Percentiles rank a stretch among this genome's conserved stretches.
Evolutionary conservation across 2,113 vertebrate species (phyloP).

Genomic region (Polypterus senegalus): DNA sequence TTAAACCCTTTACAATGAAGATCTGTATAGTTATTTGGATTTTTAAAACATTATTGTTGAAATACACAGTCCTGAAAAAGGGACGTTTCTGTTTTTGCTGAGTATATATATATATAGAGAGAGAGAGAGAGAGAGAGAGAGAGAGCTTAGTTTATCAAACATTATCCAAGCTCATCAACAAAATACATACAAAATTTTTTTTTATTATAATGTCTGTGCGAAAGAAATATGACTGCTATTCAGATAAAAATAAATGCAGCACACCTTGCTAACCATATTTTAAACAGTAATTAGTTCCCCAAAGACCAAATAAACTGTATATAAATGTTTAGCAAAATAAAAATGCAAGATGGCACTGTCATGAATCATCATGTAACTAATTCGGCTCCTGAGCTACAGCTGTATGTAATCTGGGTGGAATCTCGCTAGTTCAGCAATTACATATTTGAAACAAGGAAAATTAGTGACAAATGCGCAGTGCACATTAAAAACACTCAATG

Average conservation of each 20-base stretch:
- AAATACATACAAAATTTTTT: too few species aligned
- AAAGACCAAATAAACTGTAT: slow-evolving; percentile 25
- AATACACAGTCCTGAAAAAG: too few species aligned
- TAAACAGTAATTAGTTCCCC: slow-evolving; percentile 40
- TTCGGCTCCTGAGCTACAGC: slow-evolving; percentile 24
- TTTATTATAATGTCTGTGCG: too few species aligned
- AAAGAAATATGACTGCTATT: slow-evolving; percentile 12
- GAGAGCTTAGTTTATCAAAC: too few species aligned
- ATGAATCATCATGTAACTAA: slow-evolving; percentile 15
- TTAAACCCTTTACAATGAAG: too few species aligned
- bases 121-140: too few species aligned
- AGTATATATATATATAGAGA: too few species aligned
- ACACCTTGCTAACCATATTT: slow-evolving; percentile 28
- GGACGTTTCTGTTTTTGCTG: too few species aligned
- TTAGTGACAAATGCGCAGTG: slow-evolving; percentile 15
- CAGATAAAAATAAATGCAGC: slow-evolving; percentile 33
- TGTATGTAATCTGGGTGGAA: slow-evolving; percentile 21
- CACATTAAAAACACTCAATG: background rate
- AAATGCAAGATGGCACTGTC: slow-evolving; percentile 18
- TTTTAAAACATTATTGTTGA: too few species aligned
- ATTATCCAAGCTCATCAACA: too few species aligned
- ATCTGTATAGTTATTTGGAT: too few species aligned
- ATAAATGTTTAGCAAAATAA: slow-evolving; percentile 26
- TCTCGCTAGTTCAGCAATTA: slow-evolving; percentile 29
- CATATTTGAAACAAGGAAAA: slow-evolving; percentile 9